A percentile compares a stretch with the other conserved stretches of the same genome.
phyloP scores from a whole-genome alignment of 2,888 invertebrate species.

The Aphidius colemani region DNA sequence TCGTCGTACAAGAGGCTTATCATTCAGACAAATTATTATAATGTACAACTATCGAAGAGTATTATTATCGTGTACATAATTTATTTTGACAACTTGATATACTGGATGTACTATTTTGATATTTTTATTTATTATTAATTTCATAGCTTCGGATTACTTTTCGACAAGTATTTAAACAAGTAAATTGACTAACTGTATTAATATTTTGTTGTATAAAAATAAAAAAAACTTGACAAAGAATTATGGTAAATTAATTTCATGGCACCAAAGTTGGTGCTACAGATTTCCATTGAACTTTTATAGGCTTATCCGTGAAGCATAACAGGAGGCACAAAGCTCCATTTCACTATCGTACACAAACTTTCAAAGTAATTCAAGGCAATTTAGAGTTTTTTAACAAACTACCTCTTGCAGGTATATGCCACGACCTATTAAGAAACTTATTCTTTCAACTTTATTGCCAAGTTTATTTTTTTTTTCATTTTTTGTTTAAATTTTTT shows the following conservation, averaged over 20 bases:
- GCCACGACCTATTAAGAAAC: background rate
- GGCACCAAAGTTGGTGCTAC: background rate
- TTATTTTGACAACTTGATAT: too few species aligned
- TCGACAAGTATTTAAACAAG: background rate
- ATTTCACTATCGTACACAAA: background rate
- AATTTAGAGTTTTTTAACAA: constrained; percentile 3
- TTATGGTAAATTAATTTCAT: constrained; percentile 1
- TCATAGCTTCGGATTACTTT: background rate
- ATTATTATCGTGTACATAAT: constrained; percentile 11
- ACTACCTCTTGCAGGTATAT: background rate
- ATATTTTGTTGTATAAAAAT: too few species aligned
- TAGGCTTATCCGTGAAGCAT: background rate
- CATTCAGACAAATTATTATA: constrained; percentile 27
- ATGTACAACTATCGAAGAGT: constrained; percentile 25
- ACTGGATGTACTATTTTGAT: too few species aligned
- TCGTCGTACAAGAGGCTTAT: constrained; percentile 32
- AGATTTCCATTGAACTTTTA: background rate
- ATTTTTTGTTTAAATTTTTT: background rate
- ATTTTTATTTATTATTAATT: too few species aligned
- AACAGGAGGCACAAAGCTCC: background rate
- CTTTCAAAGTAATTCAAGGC: constrained; percentile 5
- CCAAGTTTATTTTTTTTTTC: background rate
- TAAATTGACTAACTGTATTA: too few species aligned
- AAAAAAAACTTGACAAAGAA: background rate
- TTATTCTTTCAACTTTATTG: background rate